Evolutionary conservation across 1,140 invertebrate genomes (phyloP).

Genomic region (Sycobia sp.): DNA sequence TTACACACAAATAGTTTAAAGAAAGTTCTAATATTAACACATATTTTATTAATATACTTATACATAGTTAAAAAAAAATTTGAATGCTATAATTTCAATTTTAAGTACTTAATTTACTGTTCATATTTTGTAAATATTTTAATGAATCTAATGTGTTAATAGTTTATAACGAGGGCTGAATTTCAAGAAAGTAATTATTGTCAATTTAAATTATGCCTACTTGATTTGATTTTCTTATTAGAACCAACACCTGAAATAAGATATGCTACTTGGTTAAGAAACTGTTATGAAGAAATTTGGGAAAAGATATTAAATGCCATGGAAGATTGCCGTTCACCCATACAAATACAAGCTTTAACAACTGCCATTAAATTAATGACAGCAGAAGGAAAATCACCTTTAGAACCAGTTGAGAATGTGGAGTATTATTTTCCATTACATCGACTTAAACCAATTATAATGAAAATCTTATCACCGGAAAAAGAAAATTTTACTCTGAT

Average conservation of each 20-base stretch:
- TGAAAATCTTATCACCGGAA: constrained; percentile 63
- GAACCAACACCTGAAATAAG: constrained; percentile 65
- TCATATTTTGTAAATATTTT: too few relatives aligned
- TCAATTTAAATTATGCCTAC: too few relatives aligned
- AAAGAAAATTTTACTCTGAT: constrained; percentile 63
- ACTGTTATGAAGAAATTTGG: constrained; percentile 68
- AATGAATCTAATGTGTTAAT: too few relatives aligned
- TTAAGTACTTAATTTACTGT: too few relatives aligned
- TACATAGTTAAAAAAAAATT: too few relatives aligned
- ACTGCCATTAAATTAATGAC: constrained; percentile 71
- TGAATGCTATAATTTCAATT: too few relatives aligned
- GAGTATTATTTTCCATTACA: constrained; percentile 67
- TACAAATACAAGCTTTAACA: constrained; percentile 68
- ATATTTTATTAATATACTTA: too few relatives aligned
- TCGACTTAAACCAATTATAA: constrained; percentile 67
- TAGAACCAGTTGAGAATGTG: constrained; percentile 59
- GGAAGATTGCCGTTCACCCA: constrained; percentile 58
- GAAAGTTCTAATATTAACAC: too few relatives aligned
- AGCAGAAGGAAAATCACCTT: constrained; percentile 68
- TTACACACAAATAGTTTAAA: too few relatives aligned
- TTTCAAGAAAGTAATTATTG: too few relatives aligned
- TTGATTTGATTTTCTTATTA: too few relatives aligned
- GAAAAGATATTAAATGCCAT: constrained; percentile 62
- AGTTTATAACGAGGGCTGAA: too few relatives aligned
- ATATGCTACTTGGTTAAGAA: constrained; percentile 66